Conservation (phyloP, 2,888 invertebrate genomes). For the Pammene aurita region DNA sequence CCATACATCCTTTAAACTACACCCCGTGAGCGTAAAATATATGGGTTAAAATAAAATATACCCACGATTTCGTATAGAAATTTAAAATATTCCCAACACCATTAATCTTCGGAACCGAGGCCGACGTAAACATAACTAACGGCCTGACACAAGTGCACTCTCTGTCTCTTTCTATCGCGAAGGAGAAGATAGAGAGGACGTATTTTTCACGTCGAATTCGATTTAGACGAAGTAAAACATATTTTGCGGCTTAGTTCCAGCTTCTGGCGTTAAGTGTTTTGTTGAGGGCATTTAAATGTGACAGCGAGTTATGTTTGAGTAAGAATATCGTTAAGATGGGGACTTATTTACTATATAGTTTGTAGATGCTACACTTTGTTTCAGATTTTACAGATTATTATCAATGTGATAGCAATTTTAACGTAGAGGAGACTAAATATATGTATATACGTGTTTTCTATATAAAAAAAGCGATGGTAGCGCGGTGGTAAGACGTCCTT, state of each 20-base stretch:
- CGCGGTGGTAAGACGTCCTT: too few relatives aligned
- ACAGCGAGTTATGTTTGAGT: slow-evolving; percentile 4
- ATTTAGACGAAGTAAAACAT: slow-evolving; percentile 34
- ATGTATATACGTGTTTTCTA: too few relatives aligned
- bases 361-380: too few relatives aligned
- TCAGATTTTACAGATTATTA: too few relatives aligned
- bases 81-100: slow-evolving; percentile 38
- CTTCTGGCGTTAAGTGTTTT: slow-evolving; percentile 32
- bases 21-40: background rate
- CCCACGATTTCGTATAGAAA: slow-evolving; percentile 29
- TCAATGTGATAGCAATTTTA: too few relatives aligned
- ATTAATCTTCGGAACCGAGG: slow-evolving; percentile 38
- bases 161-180: background rate
- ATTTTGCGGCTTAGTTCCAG: slow-evolving; percentile 34
- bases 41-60: slow-evolving; percentile 26
- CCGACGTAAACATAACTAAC: slow-evolving; percentile 35
- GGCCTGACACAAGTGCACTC: slow-evolving; percentile 35
- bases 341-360: too few relatives aligned
- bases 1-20: slow-evolving; percentile 2
- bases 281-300: slow-evolving; percentile 28
- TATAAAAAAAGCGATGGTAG: too few relatives aligned
- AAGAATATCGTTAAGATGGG: background rate
- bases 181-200: slow-evolving; percentile 15
- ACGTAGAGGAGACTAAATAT: too few relatives aligned
- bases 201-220: slow-evolving; percentile 31